phyloP scores from a whole-genome alignment of 2,888 invertebrate species.

The Sycophila texana region DNA sequence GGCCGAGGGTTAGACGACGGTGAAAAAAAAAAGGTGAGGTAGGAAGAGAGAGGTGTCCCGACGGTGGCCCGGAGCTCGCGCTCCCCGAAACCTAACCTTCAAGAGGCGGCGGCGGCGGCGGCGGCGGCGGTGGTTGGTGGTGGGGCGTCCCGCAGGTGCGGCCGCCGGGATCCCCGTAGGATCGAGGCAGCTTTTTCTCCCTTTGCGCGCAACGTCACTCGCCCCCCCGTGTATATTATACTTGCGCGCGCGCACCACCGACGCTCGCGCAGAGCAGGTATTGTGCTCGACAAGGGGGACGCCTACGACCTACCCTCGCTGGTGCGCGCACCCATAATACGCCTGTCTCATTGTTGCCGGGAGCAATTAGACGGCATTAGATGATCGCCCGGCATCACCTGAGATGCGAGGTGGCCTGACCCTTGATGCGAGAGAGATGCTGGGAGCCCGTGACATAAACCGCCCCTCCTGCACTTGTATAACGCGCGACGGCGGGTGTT shows the following conservation, averaged over 20 bases:
- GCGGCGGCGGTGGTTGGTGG: not conserved
- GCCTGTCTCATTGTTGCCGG: not conserved
- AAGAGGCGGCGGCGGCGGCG: slow-evolving; percentile 13
- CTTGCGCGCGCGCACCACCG: too few species aligned
- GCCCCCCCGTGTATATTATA: too few species aligned
- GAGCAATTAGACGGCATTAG: slow-evolving; percentile 53
- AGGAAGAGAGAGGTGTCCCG: not conserved
- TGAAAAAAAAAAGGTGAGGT: not conserved
- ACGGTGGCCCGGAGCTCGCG: not conserved
- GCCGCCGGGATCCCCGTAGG: not conserved
- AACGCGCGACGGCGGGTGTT: not conserved
- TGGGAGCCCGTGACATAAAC: not conserved
- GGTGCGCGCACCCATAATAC: not conserved
- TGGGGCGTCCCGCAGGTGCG: slow-evolving; percentile 29
- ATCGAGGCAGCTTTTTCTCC: not conserved
- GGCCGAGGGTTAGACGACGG: not conserved
- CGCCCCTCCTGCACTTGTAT: not conserved
- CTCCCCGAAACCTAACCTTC: slow-evolving; percentile 44
- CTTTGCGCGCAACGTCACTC: too few species aligned
- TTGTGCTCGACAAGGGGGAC: too few species aligned
- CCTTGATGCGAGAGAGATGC: not conserved
- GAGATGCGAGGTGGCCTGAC: slow-evolving; percentile 12
- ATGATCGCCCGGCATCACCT: slow-evolving; percentile 39
- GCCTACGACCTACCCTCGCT: not conserved
- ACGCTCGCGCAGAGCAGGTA: too few species aligned